Conservation (phyloP, 2,797 vertebrate species). For the Myotis findleyi region DNA sequence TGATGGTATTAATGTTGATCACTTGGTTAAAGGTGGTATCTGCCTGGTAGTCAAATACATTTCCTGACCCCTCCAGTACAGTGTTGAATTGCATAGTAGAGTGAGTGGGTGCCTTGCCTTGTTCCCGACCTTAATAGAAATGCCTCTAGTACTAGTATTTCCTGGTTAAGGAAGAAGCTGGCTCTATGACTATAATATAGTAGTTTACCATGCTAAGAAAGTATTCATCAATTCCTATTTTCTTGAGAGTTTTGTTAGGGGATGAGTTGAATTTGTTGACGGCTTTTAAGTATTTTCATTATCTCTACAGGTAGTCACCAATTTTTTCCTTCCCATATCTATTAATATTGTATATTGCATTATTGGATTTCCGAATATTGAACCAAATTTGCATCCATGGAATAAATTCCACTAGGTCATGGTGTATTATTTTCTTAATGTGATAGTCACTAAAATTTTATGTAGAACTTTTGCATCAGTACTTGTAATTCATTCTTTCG, state of each 20-base stretch:
- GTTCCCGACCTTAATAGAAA: neutral
- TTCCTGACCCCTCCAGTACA: neutral
- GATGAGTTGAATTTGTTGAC: neutral
- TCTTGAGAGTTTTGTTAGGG: neutral
- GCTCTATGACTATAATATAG: neutral
- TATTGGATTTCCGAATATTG: neutral
- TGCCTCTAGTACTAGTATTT: neutral
- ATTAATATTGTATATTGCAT: neutral
- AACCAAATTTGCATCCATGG: conserved; percentile 1
- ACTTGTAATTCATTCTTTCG: neutral
- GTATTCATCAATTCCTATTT: neutral
- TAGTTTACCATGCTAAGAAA: neutral
- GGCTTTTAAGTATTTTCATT: neutral
- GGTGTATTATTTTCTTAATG: neutral
- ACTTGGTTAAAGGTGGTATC: neutral
- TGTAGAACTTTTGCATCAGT: neutral
- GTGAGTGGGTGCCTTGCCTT: neutral
- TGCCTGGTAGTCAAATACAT: neutral
- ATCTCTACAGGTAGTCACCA: neutral
- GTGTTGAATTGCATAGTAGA: neutral
- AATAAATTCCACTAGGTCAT: neutral
- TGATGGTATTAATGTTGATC: neutral
- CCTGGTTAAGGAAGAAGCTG: neutral
- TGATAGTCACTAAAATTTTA: neutral
- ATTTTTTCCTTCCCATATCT: neutral